Evolutionary conservation across 1,140 invertebrate genomes (phyloP), one percentile per base, ranked within the genome.

Genomic region (Neelides sp.): DNA sequence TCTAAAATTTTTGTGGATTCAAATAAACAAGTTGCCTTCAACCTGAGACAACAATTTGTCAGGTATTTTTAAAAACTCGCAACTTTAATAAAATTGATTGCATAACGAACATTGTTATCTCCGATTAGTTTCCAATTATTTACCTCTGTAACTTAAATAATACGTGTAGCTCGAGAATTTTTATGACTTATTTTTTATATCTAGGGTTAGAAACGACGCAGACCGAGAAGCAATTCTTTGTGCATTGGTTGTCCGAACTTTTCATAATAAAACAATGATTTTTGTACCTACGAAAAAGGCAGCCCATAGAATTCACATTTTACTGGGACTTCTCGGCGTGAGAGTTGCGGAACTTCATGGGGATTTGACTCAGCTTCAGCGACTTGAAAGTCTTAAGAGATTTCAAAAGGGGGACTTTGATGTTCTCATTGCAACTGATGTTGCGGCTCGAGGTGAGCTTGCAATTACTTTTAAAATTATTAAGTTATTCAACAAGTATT

Each of bases 261-360:
- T 98, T 66, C 76, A 83, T 34, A 82, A 92, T 64, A 81, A 89
- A 55, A 79, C 79, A 28, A 95, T 98, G 68, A 77, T 98, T 20
- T 98, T 98, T 73, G 86, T 96, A 13, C 86, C 87, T 66, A 98
- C 93, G 0, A 97, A 98, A 69, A 84, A 81, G 59, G 82, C 92
- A 65, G 92, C 91, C 17, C 92, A 97, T 68, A 69, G 88, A 26
- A 69, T 98, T 36, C 87, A 94, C 63, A 83, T 98, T 52, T 64
- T 96, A 0, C 69, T 98, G 1, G 89, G 91, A 1, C 70, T 98
- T 23, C 69, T 98, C 13, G 89, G 87, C 0, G 69, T 94, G 2
- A 67, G 81, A 73, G 78, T 88, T 26, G 91, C 83, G 0, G 93
- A 98, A 70, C 72, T 99, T 23, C 95, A 99, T 66, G 92, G 94